These are phyloP conservation scores for Drosophila melanogaster DNA, from an alignment of 1,140 invertebrate genomes.

Conservation along the genomic window Release_6_plus_ISO1_MT NT_033779.5:4791501-4792000, in stretches of 20 bases:
- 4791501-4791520: constrained; percentile 76
- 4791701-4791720: constrained; percentile 66
- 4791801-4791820: constrained; percentile 44
- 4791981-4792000: constrained; percentile 35
- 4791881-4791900: constrained; percentile 55
- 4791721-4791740: constrained; percentile 69
- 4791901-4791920: neutral
- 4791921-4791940: constrained; percentile 41
- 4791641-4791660: constrained; percentile 53
- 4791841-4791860: constrained; percentile 32
- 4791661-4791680: constrained; percentile 50
- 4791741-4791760: neutral
- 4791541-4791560: constrained; percentile 6
- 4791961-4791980: constrained; percentile 1
- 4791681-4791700: constrained; percentile 55
- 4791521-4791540: constrained; percentile 65
- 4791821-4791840: constrained; percentile 3
- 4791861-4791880: constrained; percentile 37
- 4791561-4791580: constrained; percentile 61
- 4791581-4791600: constrained; percentile 32
- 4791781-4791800: constrained; percentile 78
- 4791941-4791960: constrained; percentile 53
- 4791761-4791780: constrained; percentile 19
- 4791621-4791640: constrained; percentile 47
- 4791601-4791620: constrained; percentile 59